phyloP scores from a whole-genome alignment of 2,797 vertebrate species.

The Tokudaia tokunoshimensis region DNA sequence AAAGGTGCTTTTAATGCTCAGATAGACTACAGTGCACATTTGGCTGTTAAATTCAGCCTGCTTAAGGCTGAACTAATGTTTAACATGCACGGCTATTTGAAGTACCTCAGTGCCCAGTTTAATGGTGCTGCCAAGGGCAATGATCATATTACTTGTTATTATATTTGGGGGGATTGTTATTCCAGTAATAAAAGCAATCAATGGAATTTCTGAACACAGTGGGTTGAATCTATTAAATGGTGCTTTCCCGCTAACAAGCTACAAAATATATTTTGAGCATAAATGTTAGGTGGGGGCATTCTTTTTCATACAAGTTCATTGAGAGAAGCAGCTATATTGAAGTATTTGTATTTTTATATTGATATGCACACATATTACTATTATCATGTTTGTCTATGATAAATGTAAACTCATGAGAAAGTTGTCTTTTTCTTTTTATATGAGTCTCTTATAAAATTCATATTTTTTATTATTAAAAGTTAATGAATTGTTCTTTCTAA shows the following conservation, averaged over 20 bases:
- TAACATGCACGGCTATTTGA: conserved; percentile 88
- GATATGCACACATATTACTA: conserved; percentile 5
- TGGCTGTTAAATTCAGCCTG: conserved; percentile 86
- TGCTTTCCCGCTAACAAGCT: conserved; percentile 79
- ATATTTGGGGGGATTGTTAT: conserved; percentile 77
- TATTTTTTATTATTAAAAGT: background rate
- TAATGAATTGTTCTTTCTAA: too few species aligned
- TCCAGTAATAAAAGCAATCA: conserved; percentile 81
- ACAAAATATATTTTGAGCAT: conserved; percentile 75
- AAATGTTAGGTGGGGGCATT: conserved; percentile 23
- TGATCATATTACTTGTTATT: conserved; percentile 81
- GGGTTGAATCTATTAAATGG: conserved; percentile 67
- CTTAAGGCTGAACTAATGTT: conserved; percentile 89
- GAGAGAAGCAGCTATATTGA: conserved; percentile 38
- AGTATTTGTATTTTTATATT: background rate
- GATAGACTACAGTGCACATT: conserved; percentile 86
- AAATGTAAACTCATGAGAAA: background rate
- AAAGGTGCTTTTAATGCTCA: conserved; percentile 90
- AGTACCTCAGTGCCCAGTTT: conserved; percentile 88
- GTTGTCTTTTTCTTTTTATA: background rate
- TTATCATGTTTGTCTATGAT: background rate
- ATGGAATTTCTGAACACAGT: conserved; percentile 74
- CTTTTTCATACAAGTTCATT: conserved; percentile 32
- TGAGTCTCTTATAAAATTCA: background rate
- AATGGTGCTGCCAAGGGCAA: conserved; percentile 88